These are phyloP conservation scores for Neofelis nebulosa DNA, from an alignment of 2,113 vertebrate species.

Conservation along the genomic window DNA sequence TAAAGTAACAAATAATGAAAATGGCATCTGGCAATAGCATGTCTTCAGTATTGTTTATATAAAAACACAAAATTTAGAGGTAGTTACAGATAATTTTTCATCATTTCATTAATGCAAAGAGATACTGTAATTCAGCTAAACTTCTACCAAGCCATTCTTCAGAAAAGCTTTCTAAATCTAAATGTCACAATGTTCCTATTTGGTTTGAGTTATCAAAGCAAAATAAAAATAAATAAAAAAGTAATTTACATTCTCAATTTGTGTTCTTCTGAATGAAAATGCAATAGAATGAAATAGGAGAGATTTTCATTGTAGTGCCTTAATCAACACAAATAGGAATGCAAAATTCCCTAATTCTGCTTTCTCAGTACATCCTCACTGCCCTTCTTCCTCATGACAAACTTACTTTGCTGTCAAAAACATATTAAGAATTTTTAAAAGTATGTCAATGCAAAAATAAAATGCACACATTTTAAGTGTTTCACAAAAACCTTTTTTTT, in stretches of 20 bases:
- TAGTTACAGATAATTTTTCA: constrained; percentile 57
- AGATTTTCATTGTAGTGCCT: background rate
- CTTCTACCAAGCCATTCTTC: constrained; percentile 13
- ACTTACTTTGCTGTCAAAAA: constrained; percentile 47
- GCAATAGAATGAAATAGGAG: background rate
- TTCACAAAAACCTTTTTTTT: constrained; percentile 21
- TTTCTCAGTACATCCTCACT: background rate
- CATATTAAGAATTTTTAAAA: constrained; percentile 37
- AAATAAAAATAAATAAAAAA: constrained; percentile 56
- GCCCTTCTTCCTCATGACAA: background rate
- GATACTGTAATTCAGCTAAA: background rate
- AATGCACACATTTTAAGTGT: background rate
- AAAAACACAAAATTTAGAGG: constrained; percentile 67
- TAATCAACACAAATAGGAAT: background rate
- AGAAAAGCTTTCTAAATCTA: constrained; percentile 48
- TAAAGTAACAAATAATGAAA: constrained; percentile 56
- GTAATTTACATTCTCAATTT: constrained; percentile 18
- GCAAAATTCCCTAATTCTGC: background rate
- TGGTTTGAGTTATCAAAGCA: constrained; percentile 52
- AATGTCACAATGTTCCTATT: constrained; percentile 36
- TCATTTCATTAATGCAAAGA: constrained; percentile 35
- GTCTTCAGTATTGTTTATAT: background rate
- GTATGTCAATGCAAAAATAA: constrained; percentile 34
- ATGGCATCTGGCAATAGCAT: background rate
- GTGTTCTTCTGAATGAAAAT: constrained; percentile 35